phyloP scores from a whole-genome alignment of 2,113 vertebrate species.

The Tonatia bakeri region DNA sequence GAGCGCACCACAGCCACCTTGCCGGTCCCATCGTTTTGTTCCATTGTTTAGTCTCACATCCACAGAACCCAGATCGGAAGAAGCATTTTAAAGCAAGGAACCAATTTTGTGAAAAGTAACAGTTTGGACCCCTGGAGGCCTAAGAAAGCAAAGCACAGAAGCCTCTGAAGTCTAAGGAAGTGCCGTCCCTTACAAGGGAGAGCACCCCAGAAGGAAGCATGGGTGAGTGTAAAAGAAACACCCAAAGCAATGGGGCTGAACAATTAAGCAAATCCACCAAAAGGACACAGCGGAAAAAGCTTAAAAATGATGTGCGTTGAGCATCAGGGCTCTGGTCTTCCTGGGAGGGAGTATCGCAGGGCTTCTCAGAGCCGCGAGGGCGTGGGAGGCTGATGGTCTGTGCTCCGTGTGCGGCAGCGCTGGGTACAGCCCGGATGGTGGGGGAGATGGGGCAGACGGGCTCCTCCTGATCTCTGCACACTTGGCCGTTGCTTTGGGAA shows the following conservation, averaged over 20 bases:
- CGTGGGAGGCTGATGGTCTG: background rate
- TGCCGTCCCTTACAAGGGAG: background rate
- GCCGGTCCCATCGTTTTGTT: background rate
- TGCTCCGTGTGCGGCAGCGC: background rate
- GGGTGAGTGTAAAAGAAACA: background rate
- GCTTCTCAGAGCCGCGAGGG: background rate
- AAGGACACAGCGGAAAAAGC: background rate
- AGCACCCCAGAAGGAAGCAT: background rate
- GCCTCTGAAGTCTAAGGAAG: background rate
- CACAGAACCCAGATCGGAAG: background rate
- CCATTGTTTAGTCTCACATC: background rate
- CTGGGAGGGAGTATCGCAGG: background rate
- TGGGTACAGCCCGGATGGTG: background rate
- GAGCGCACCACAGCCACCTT: background rate
- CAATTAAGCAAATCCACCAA: background rate
- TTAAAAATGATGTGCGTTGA: background rate
- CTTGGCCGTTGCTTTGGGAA: background rate
- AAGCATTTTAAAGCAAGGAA: background rate
- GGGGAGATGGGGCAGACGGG: background rate
- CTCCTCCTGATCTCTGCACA: background rate
- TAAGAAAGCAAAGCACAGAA: background rate
- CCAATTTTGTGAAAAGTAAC: background rate
- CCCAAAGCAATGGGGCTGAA: background rate
- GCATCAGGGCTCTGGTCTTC: no score
- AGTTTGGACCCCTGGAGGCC: background rate